Base-by-base conservation (phyloP, 2,113 vertebrate species). In the Dipodomys merriami region DNA sequence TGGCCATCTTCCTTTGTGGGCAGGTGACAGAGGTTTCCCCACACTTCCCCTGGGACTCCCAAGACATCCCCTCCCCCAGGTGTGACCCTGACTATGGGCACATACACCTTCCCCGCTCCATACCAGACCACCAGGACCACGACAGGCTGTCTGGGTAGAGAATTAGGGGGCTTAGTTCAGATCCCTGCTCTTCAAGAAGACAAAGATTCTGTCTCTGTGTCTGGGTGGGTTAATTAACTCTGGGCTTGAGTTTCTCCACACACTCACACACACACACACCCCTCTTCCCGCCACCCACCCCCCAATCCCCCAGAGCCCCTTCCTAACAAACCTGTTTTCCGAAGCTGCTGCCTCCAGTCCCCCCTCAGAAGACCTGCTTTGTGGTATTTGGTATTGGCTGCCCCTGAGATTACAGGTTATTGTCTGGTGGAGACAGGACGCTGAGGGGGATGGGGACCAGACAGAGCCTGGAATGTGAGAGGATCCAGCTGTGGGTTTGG, bases 341-440 rank as follows among this genome's bases (percentile, higher is more conserved):
- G 95, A 73, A 90, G 39, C 82, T 19, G 53, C 77, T 4, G 53
- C 86, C 30, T 81, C 82, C 94, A 94, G 22, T 46, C 81, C 93
- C 89, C 89, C 86, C 83, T 74, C 74, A 80, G 74, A 39, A 80
- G 74, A 39, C 81, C 65, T 64, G 84, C 92, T 91, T 67, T 85
- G 65, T 78, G 49, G 88, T 18, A 57, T 18, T 19, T 15, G n/a
- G 49, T 44, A 49, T 90, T 57, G 95, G 90, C 85, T 91, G 85
- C 91, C 81, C 49, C 77, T 72, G 89, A 91, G 95, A 97, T 97
- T 96, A 92, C 73, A 46, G 92, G 89, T 94, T 91, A 95, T 96
- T 96, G 96, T 96, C 95, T 95, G 96, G 87, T 68, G 93, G 94
- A 96, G 96, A 96, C 91, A 94, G 95, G 93, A 80, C 90, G 94